phyloP scores from a whole-genome alignment of 2,113 vertebrate genomes.

The Pseudorasbora parva region DNA sequence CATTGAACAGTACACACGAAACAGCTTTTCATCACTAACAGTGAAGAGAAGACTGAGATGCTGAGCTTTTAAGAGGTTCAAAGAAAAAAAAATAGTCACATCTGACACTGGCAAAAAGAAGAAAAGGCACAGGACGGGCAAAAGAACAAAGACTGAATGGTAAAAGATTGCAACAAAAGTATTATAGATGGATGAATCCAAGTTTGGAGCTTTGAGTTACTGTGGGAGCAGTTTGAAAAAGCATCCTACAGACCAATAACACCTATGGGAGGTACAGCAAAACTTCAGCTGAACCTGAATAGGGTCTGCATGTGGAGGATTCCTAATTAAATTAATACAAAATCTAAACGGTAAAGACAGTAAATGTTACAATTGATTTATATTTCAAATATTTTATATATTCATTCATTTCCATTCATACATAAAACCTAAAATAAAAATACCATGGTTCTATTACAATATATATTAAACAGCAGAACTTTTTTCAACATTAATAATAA shows the following conservation, averaged over 20 bases:
- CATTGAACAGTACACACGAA: not conserved
- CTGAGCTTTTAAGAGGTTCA: not conserved
- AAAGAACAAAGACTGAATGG: not conserved
- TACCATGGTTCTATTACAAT: not conserved
- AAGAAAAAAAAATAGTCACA: not conserved
- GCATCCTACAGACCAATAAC: not conserved
- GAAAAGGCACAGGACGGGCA: not conserved
- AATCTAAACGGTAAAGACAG: not conserved
- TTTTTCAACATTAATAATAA: not conserved
- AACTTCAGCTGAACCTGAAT: conserved; percentile 1
- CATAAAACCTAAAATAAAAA: too few species aligned
- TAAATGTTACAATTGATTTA: not conserved
- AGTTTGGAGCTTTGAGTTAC: not conserved
- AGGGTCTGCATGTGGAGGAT: too few species aligned
- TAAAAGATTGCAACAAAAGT: not conserved
- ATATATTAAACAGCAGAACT: not conserved
- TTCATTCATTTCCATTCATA: not conserved
- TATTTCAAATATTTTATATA: not conserved
- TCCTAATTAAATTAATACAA: not conserved
- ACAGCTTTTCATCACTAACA: not conserved
- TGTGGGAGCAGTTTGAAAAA: not conserved
- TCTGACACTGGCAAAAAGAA: not conserved
- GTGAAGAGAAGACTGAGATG: not conserved
- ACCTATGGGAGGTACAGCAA: not conserved
- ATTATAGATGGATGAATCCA: not conserved